phyloP scores from a whole-genome alignment of 2,797 vertebrate genomes.

The Sebastolobus alascanus region DNA sequence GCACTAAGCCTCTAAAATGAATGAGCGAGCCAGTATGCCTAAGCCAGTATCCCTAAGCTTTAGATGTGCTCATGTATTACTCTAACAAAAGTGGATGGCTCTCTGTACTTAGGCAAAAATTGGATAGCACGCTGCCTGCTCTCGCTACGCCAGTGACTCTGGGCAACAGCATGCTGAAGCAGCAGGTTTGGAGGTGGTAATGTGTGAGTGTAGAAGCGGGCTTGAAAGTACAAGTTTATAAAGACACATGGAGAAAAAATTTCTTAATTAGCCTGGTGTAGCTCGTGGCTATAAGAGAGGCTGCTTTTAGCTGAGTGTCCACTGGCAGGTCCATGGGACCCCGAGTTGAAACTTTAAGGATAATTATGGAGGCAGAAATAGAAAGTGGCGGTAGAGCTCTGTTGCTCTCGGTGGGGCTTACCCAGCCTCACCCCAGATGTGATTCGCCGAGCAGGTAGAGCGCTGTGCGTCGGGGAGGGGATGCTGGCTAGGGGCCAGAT shows the following conservation, averaged over 20 bases:
- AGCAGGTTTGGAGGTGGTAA: constrained; percentile 75
- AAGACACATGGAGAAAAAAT: constrained; percentile 59
- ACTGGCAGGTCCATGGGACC: constrained; percentile 59
- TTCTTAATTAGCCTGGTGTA: constrained; percentile 72
- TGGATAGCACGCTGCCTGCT: constrained; percentile 56
- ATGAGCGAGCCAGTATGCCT: constrained; percentile 72
- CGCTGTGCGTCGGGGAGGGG: constrained; percentile 54
- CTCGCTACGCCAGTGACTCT: constrained; percentile 62
- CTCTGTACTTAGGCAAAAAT: constrained; percentile 71
- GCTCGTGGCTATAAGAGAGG: constrained; percentile 46
- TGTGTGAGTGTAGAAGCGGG: constrained; percentile 55
- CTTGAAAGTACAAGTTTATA: constrained; percentile 66
- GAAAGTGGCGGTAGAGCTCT: constrained; percentile 59
- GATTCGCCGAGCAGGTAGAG: constrained; percentile 76
- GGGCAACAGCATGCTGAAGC: constrained; percentile 71
- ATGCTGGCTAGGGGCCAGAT: constrained; percentile 74
- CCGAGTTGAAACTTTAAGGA: constrained; percentile 66
- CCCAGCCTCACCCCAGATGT: constrained; percentile 67
- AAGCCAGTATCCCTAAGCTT: constrained; percentile 76
- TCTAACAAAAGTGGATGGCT: constrained; percentile 74
- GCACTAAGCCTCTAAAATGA: constrained; percentile 78
- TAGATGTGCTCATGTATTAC: constrained; percentile 77
- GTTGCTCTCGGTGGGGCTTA: constrained; percentile 66
- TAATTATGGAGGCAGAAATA: constrained; percentile 75
- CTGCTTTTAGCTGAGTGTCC: constrained; percentile 57